These are phyloP conservation scores for Pterocles burchelli DNA, from an alignment of 2,113 vertebrate genomes.

Conservation along the genomic window DNA sequence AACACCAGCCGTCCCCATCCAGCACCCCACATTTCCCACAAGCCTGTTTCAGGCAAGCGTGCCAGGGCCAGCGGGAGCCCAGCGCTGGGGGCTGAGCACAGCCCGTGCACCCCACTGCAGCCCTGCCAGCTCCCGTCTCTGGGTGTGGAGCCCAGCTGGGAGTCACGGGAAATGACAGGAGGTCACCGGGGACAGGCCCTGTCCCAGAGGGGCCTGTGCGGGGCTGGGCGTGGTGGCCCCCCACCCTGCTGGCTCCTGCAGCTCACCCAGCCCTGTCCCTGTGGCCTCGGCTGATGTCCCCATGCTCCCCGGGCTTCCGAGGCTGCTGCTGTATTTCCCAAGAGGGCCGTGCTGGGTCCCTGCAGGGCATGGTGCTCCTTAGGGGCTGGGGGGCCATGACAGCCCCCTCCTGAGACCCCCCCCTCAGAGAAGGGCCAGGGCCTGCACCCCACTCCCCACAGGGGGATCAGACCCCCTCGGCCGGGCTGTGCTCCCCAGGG, in stretches of 20 bases:
- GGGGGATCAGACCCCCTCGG: rapidly evolving
- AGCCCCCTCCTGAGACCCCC: not conserved
- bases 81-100: rapidly evolving
- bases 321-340: not conserved
- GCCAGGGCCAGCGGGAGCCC: rapidly evolving
- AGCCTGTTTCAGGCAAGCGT: rapidly evolving
- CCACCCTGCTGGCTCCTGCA: rapidly evolving
- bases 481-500: not conserved
- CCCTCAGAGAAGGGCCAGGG: not conserved
- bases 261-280: not conserved
- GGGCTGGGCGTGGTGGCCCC: not conserved
- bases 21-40: not conserved
- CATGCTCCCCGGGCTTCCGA: rapidly evolving
- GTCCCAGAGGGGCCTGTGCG: rapidly evolving
- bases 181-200: not conserved
- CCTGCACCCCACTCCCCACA: not conserved
- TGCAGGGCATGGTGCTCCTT: not conserved
- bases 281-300: not conserved
- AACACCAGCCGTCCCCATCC: rapidly evolving
- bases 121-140: rapidly evolving
- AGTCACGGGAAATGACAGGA: rapidly evolving
- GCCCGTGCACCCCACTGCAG: rapidly evolving
- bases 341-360: not conserved
- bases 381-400: too few relatives aligned
- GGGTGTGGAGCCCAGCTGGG: not conserved